A percentile compares a stretch with the other conserved stretches of the same genome.
Evolutionary conservation across 1,140 invertebrate species (phyloP).

Genomic region (Drosophila neocordata): DNA sequence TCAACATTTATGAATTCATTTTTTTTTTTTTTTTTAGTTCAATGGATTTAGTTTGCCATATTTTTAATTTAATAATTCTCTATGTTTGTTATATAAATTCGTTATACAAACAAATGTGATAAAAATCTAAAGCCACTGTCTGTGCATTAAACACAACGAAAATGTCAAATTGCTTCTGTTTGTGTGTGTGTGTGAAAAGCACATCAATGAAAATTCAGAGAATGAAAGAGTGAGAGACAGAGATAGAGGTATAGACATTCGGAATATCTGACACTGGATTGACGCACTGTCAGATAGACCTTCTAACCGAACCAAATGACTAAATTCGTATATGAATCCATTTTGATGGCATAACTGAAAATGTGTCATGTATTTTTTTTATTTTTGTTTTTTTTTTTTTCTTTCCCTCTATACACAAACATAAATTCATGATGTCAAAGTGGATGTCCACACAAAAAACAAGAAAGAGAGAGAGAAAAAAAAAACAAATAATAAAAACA

Average conservation of each 20-base stretch:
- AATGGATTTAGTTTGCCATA: background rate
- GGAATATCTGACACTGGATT: background rate
- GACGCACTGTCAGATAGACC: slow-evolving; percentile 31
- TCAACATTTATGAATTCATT: too few relatives aligned
- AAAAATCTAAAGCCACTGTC: background rate
- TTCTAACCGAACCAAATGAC: slow-evolving; percentile 7
- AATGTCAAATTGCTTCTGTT: slow-evolving; percentile 1
- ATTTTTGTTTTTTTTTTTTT: background rate
- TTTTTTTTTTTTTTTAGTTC: background rate
- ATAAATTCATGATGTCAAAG: slow-evolving; percentile 46
- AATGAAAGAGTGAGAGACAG: background rate
- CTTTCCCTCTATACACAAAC: background rate
- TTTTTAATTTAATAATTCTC: background rate
- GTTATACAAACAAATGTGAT: slow-evolving; percentile 3
- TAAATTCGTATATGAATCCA: background rate
- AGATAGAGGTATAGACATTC: background rate
- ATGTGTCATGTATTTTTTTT: slow-evolving; percentile 24
- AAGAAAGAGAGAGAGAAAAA: background rate
- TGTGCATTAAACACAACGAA: background rate
- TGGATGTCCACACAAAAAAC: slow-evolving; percentile 25
- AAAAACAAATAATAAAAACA: background rate
- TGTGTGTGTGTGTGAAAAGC: background rate
- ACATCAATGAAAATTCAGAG: background rate
- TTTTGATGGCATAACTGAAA: slow-evolving; percentile 36
- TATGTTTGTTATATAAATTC: slow-evolving; percentile 3